phyloP scores from a whole-genome alignment of 2,888 invertebrate genomes.

The Brenthis ino region DNA sequence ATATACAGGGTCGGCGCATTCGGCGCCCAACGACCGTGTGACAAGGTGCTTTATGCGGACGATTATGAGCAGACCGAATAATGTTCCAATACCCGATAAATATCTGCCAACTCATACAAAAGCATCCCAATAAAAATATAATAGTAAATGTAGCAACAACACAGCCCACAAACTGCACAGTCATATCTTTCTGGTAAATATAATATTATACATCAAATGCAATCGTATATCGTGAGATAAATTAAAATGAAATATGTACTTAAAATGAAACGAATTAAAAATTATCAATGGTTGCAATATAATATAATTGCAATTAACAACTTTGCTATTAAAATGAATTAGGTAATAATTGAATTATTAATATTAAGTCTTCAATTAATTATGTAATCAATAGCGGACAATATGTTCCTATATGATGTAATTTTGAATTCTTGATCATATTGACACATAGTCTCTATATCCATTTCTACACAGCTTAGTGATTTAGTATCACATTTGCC shows the following conservation, averaged over 20 bases:
- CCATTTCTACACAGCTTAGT: constrained; percentile 28
- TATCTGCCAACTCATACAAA: constrained; percentile 83
- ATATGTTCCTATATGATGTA: no score
- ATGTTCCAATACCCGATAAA: constrained; percentile 81
- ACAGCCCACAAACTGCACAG: constrained; percentile 76
- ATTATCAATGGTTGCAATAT: constrained; percentile 45
- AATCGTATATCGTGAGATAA: constrained; percentile 58
- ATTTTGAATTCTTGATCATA: no score
- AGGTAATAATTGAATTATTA: background rate
- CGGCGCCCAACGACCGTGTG: constrained; percentile 81
- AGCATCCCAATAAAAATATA: constrained; percentile 81
- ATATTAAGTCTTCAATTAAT: background rate
- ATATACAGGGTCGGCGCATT: constrained; percentile 73
- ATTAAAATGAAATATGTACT: constrained; percentile 46
- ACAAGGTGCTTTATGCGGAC: constrained; percentile 82
- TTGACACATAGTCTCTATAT: background rate
- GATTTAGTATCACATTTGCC: constrained; percentile 36
- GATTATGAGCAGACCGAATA: constrained; percentile 80
- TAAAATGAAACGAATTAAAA: constrained; percentile 64
- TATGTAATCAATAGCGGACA: no score
- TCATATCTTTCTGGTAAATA: constrained; percentile 76
- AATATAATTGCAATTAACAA: constrained; percentile 1
- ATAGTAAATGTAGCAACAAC: constrained; percentile 80
- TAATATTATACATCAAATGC: constrained; percentile 62
- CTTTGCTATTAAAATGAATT: background rate